Evolutionary conservation across 2,797 vertebrate genomes (phyloP), one percentile per base, ranked within the genome.

Genomic region (Acestrorhynchus altus): DNA sequence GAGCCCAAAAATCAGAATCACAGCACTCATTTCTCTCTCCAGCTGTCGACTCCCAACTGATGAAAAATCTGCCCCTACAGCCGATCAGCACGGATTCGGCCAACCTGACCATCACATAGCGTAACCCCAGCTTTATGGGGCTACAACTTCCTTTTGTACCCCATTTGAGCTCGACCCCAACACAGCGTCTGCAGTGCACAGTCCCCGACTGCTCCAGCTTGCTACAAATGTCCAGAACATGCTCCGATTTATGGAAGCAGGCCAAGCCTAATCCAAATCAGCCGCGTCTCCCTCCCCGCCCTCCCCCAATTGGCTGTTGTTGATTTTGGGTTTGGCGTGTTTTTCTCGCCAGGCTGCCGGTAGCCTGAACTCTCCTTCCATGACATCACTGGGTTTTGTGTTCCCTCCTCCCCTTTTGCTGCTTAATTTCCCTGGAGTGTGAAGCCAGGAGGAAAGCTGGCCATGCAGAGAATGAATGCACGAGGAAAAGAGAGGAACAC

Each of bases 301-400:
- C 35, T 6, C n/a, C 39, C 20, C 31, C 87, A 85, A 90, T 87
- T 88, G 87, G 86, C 81, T 54, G 72, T 85, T 86, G 88, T 88
- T 90, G 90, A 89, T 85, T 88, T 87, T 89, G 82, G 82, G 81
- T 75, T 87, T 77, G 52, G 83, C 80, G 75, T 80, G 81, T 83
- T 87, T 88, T 88, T 88, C 83, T 51, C 10, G 20, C 57, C 7
- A 51, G 61, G 54, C 65, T 59, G 83, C 87, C 84, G 68, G 89
- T 91, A 90, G 89, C 87, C 74, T 44, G 15, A 81, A 78, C 83
- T 85, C 77, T 86, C 84, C 54, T 81, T 85, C 74, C 81, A 83
- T 92, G 90, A 93, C 90, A 91, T 92, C 91, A 92, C 69, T 79
- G 11, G 69, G 86, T 89, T 89, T 84, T 91, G 86, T 75, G 84